Evolutionary conservation across 2,797 vertebrate genomes (phyloP), one percentile per base, ranked within the genome.

Genomic region (Ctenopoma kingsleyae): DNA sequence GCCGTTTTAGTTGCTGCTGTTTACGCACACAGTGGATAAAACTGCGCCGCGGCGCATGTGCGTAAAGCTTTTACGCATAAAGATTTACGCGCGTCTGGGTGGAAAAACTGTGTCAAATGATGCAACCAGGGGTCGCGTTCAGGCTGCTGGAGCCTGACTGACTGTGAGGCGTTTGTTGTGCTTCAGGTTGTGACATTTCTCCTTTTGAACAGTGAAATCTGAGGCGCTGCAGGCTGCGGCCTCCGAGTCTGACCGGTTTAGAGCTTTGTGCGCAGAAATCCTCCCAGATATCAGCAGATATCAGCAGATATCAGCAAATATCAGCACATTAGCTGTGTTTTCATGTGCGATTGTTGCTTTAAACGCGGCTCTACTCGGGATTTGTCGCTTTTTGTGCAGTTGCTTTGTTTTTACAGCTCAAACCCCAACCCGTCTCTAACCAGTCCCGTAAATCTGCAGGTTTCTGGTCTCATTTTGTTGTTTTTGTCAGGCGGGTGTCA

Each of bases 21-120:
- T 77, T 52, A 53, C 44, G 40, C 63, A 25, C 36, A 47, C 17
- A 32, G 25, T 3, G 19, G 35, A 27, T 20, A 44, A 50, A 32
- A 32, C 7, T 9, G 36, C 47, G 1, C 49, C 6, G 1, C 32
- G 3, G 22, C 57, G 57, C 40, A 15, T 20, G 65, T 63, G 76
- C 65, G 56, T 73, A 56, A 70, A 76, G 69, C 36, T 67, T 68
- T 49, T 67, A 49, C 52, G 60, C 64, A 1, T 9, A 12, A 8
- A 53, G 22, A 30, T 74, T 69, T 41, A 17, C 32, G 72, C 56
- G 58, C 59, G 30, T 80, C 54, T 71, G 56, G 27, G 30, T 68
- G 81, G 54, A 70, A 59, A 76, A 71, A 60, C 30, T 60, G 71
- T 73, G 80, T 78, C 56, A 78, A 57, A 66, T 67, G 80, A 68